phyloP scores from a whole-genome alignment of 2,797 vertebrate genomes.

The Pelobates cultripes region DNA sequence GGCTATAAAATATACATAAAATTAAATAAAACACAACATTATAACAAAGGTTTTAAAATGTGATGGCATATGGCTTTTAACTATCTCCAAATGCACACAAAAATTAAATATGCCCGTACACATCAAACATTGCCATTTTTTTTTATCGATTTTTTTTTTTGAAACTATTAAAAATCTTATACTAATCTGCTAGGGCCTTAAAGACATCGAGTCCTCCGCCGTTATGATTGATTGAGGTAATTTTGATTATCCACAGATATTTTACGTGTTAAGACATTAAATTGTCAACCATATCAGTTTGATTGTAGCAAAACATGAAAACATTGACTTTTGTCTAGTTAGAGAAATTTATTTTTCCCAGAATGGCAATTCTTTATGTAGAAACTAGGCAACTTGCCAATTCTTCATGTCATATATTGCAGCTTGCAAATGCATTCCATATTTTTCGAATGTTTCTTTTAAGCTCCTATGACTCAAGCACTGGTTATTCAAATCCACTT shows the following conservation, averaged over 20 bases:
- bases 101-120: constrained; percentile 56
- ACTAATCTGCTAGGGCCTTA: constrained; percentile 65
- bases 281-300: constrained; percentile 82
- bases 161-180: constrained; percentile 66
- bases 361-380: constrained; percentile 86
- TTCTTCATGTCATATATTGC: constrained; percentile 77
- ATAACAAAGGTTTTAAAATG: constrained; percentile 70
- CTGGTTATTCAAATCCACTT: constrained; percentile 69
- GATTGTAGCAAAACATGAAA: constrained; percentile 86
- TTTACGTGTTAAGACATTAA: constrained; percentile 82
- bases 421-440: constrained; percentile 77
- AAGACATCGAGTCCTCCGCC: constrained; percentile 67
- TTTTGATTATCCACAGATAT: constrained; percentile 80
- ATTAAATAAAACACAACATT: constrained; percentile 75
- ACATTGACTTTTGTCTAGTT: constrained; percentile 86
- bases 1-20: constrained; percentile 71
- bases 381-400: constrained; percentile 82
- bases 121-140: constrained; percentile 57
- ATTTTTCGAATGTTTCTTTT: constrained; percentile 76
- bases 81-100: constrained; percentile 63
- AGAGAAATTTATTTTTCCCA: constrained; percentile 87
- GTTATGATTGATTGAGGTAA: constrained; percentile 80
- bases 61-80: constrained; percentile 60
- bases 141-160: constrained; percentile 40
- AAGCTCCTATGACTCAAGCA: constrained; percentile 66